Evolutionary conservation across 2,797 vertebrate genomes (phyloP).

Genomic region (Artibeus jamaicensis): DNA sequence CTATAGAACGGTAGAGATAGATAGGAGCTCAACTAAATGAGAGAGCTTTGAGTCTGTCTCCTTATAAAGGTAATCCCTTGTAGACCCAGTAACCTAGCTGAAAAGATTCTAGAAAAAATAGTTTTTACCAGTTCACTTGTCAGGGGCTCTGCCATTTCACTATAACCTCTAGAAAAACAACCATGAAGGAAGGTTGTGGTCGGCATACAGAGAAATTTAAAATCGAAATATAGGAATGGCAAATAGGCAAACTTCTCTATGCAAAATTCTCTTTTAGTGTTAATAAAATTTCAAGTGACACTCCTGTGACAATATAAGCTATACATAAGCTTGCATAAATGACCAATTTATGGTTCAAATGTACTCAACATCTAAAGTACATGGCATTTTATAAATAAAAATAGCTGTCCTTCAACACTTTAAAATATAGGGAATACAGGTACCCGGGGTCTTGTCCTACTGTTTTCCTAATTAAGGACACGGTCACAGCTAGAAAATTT

Average conservation of each 20-base stretch:
- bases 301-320: background rate
- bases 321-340: background rate
- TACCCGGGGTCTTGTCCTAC: background rate
- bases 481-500: background rate
- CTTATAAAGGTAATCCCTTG: background rate
- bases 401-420: background rate
- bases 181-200: background rate
- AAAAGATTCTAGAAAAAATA: background rate
- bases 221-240: background rate
- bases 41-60: background rate
- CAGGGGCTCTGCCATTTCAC: background rate
- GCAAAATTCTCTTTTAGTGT: background rate
- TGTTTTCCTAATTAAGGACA: background rate
- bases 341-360: background rate
- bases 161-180: background rate
- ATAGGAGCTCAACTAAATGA: background rate
- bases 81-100: background rate
- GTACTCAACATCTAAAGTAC: background rate
- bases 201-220: background rate
- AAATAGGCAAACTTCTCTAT: background rate
- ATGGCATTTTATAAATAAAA: conserved; percentile 1
- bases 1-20: background rate
- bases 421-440: background rate
- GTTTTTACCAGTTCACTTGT: background rate
- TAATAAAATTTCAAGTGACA: background rate